Base-by-base conservation (phyloP, 2,888 invertebrate genomes). In the Lypha dubia region DNA sequence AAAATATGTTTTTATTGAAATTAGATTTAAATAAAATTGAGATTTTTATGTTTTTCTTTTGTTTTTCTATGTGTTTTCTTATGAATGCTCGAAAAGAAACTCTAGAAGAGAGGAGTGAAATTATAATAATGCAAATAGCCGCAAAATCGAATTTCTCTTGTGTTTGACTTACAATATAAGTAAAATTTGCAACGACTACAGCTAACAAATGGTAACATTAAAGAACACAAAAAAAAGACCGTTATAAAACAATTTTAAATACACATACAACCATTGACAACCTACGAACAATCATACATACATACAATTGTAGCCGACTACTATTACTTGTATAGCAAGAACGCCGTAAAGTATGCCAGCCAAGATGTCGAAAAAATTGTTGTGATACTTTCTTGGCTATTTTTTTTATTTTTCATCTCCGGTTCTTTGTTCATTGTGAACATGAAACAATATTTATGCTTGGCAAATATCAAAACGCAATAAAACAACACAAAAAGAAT, bases 61-160 rank as follows among this genome's bases (percentile, higher is more conserved):
- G n/a, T n/a, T n/a, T n/a, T n/a, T n/a, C n/a, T 28, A 28, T 28
- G 2, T 28, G 5, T 28, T 28, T 28, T 8, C 1, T 38, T 11
- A 13, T 38, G 11, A 13, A 0, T 13, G 38, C 35, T 28, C 2
- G 3, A 38, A 38, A 3, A 3, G 13, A 38, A 38, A 17, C n/a
- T 58, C 1, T 35, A 35, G 38, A 44, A 38, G 71, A 41, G 38
- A n/a, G 24, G 53, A 22, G 32, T 13, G 1, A 75, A 62, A 74
- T 63, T 46, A 9, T 63, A 68, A 73, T 70, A 68, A 73, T 70
- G 68, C 38, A 74, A 79, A 79, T 63, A 79, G 70, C 74, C 83
- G 24, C 74, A 79, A 79, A 74, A 75, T 79, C 68, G 49, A 74
- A 74, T 63, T n/a, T n/a, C n/a, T 79, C 65, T 70, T 71, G 28